A percentile compares a stretch with the other conserved stretches of the same genome.
Evolutionary conservation across 2,113 vertebrate genomes (phyloP).

Genomic region (Tauraco erythrolophus): DNA sequence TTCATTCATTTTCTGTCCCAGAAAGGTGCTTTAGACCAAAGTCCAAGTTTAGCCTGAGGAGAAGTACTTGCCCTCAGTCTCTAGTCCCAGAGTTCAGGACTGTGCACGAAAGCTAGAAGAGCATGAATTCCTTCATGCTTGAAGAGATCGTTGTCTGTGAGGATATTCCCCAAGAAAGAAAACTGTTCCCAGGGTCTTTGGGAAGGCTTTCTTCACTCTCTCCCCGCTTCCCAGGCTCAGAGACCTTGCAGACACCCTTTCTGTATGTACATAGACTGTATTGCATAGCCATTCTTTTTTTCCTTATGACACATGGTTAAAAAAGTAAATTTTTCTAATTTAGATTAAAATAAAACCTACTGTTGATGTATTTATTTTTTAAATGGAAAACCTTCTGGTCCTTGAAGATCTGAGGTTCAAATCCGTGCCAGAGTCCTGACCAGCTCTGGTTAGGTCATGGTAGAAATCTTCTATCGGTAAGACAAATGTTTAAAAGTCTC

Average conservation of each 20-base stretch:
- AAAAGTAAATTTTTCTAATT: neutral
- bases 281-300: neutral
- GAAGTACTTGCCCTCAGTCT: neutral
- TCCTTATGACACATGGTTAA: neutral
- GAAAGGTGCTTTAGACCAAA: neutral
- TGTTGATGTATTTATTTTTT: neutral
- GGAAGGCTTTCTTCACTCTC: neutral
- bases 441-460: neutral
- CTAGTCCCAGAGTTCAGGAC: neutral
- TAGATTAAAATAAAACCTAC: neutral
- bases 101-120: neutral
- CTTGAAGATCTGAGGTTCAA: neutral
- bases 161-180: neutral
- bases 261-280: neutral
- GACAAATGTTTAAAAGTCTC: neutral
- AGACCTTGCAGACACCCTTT: neutral
- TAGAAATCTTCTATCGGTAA: neutral
- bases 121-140: rapidly evolving
- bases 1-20: neutral
- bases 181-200: neutral
- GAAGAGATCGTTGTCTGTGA: neutral
- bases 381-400: neutral
- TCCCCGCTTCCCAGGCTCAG: neutral
- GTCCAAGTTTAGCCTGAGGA: neutral
- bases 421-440: neutral